Evolutionary conservation across 2,888 invertebrate species (phyloP), one percentile per base, ranked within the genome.

Genomic region (Orthosia gothica): DNA sequence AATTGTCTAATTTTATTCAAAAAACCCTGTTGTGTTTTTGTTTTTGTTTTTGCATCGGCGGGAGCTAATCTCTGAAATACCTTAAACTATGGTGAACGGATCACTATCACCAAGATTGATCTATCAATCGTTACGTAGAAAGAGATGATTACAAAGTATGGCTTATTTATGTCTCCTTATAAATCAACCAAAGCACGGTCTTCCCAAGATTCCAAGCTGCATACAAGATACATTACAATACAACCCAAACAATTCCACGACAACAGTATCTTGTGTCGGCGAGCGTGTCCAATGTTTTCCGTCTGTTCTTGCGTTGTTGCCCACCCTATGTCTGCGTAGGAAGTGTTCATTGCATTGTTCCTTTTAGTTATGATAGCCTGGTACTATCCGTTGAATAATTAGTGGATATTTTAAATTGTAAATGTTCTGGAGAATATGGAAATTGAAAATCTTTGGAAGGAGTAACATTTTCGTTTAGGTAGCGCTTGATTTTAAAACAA

Each of bases 211-310:
- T 70, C 49, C 40, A 52, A 50, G 63, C 47, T 59, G 13, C 62
- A 55, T 45, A n/a, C n/a, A n/a, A n/a, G n/a, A 70, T 63, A 61
- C 59, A 77, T 79, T 76, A 72, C 63, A 69, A 68, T 58, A 81
- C 77, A 75, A 72, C 65, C 59, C 67, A 66, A 76, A 86, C 76
- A 86, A 75, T 82, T 72, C 70, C 72, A 76, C 71, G 57, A 70
- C 64, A 63, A 65, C 70, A 78, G 74, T 81, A 88, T 86, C 87
- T 84, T 81, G 82, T 59, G 79, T 69, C 93, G 89, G 90, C 87
- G 85, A 88, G 90, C 91, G 93, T 93, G 92, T 92, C 94, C 94
- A 94, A 95, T 93, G 93, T 82, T 91, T 95, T 93, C 95, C 95
- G 93, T 95, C 92, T 95, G 95, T 88, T 93, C 83, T 82, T 81